These are phyloP conservation scores for Tachystola acroxantha DNA, from an alignment of 2,888 invertebrate genomes.

Conservation along the genomic window DNA sequence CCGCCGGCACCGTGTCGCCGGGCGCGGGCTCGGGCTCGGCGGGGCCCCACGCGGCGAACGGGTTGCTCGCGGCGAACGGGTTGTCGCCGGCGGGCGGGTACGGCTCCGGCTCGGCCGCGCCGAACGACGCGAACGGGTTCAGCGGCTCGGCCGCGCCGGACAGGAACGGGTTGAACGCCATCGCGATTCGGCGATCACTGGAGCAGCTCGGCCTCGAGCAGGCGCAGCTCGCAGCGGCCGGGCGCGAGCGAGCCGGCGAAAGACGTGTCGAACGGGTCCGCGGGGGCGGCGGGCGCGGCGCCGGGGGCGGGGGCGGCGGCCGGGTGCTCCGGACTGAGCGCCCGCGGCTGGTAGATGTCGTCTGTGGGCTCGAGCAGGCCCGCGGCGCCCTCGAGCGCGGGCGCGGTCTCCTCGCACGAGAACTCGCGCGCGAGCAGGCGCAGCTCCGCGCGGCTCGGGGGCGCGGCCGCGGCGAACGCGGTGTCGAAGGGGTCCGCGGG, in stretches of 20 bases:
- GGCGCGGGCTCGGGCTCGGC: constrained; percentile 53
- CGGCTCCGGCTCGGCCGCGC: constrained; percentile 70
- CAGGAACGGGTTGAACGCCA: constrained; percentile 89
- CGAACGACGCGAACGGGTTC: constrained; percentile 86
- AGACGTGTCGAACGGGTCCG: constrained; percentile 92
- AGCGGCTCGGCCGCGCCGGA: constrained; percentile 74
- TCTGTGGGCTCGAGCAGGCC: constrained; percentile 71
- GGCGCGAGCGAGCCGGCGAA: constrained; percentile 86
- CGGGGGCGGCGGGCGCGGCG: constrained; percentile 54
- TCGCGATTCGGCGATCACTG: constrained; percentile 44
- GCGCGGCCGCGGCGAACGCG: constrained; percentile 86
- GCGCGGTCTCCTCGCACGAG: constrained; percentile 66
- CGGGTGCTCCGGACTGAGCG: constrained; percentile 82
- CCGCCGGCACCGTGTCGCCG: constrained; percentile 58
- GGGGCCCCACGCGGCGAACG: constrained; percentile 81
- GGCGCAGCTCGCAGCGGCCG: constrained; percentile 86
- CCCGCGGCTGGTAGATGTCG: constrained; percentile 81
- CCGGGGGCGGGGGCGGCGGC: constrained; percentile 32
- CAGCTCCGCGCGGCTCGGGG: constrained; percentile 88
- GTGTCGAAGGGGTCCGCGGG: constrained; percentile 92
- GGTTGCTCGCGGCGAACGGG: constrained; percentile 84
- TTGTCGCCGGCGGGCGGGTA: constrained; percentile 71
- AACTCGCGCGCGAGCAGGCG: constrained; percentile 87
- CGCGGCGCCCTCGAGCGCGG: constrained; percentile 48
- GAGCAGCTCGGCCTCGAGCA: constrained; percentile 86